phyloP scores from a whole-genome alignment of 2,797 vertebrate species.

The Pangasius mekongensis region DNA sequence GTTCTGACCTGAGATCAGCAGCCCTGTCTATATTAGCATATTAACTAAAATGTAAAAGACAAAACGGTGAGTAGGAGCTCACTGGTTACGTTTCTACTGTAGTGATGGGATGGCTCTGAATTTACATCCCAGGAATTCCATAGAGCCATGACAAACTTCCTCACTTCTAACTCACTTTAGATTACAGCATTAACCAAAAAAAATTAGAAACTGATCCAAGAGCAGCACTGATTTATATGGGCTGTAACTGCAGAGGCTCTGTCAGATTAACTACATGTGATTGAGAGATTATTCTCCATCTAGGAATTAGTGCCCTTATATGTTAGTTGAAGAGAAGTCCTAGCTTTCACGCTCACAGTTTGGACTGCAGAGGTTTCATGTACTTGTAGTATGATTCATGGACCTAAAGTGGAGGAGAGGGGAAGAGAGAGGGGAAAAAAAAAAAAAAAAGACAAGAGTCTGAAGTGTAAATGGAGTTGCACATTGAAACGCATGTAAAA shows the following conservation, averaged over 20 bases:
- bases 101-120: background rate
- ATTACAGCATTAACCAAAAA: background rate
- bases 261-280: background rate
- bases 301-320: conserved; percentile 32
- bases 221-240: background rate
- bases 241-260: background rate
- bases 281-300: background rate
- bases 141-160: background rate
- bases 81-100: background rate
- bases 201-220: background rate
- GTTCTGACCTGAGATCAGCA: conserved; percentile 4
- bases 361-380: conserved; percentile 90
- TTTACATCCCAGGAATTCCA: background rate
- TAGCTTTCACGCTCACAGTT: conserved; percentile 79
- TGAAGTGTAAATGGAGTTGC: background rate
- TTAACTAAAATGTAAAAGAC: background rate
- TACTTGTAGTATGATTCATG: conserved; percentile 93
- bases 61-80: background rate
- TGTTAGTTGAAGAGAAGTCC: background rate
- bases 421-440: too few relatives aligned
- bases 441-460: background rate
- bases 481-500: background rate
- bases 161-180: background rate
- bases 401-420: conserved; percentile 75
- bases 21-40: background rate